Evolutionary conservation across 2,797 vertebrate species (phyloP).

Genomic region (Characodon lateralis): DNA sequence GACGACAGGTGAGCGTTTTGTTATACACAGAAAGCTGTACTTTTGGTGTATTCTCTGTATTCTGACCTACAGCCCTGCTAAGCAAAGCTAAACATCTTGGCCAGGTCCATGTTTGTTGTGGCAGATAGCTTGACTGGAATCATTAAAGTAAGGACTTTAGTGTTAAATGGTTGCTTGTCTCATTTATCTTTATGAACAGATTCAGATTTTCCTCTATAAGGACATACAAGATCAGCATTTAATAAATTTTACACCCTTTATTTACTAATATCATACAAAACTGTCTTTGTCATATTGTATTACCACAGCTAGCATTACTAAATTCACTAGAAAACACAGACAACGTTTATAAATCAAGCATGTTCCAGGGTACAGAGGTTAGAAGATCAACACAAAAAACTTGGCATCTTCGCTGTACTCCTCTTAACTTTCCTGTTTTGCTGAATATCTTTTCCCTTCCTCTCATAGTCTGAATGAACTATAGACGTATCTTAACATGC

Average conservation of each 20-base stretch:
- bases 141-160: neutral
- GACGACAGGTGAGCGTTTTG: constrained; percentile 88
- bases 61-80: constrained; percentile 17
- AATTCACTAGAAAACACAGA: neutral
- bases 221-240: neutral
- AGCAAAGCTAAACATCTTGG: constrained; percentile 37
- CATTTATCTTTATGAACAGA: neutral
- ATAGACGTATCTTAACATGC: too few relatives aligned
- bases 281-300: neutral
- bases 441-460: too few relatives aligned
- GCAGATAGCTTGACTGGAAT: constrained; percentile 17
- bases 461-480: too few relatives aligned
- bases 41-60: constrained; percentile 16
- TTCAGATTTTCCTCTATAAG: neutral
- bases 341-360: too few relatives aligned
- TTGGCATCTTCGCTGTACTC: too few relatives aligned
- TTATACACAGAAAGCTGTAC: neutral
- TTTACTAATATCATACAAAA: neutral
- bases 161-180: neutral
- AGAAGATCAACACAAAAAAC: too few relatives aligned
- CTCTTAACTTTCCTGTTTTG: too few relatives aligned
- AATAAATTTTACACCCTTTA: neutral
- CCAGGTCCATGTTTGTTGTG: constrained; percentile 40
- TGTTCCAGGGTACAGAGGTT: too few relatives aligned
- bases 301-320: neutral